Evolutionary conservation across 2,888 invertebrate species (phyloP), one percentile per base, ranked within the genome.

Genomic region (Cerastoderma edule): DNA sequence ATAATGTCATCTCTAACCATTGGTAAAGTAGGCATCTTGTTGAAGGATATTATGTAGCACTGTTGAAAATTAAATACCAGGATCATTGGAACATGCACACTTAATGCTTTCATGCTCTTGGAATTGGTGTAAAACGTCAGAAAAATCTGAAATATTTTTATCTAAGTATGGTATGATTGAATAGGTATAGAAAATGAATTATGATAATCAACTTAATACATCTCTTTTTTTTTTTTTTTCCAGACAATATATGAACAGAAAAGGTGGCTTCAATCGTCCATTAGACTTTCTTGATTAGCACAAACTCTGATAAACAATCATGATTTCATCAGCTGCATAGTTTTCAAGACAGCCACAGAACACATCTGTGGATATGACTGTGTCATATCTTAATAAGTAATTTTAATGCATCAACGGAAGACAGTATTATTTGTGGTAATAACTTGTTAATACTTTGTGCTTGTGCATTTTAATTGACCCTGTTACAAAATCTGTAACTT

Each of bases 221-320:
- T 8, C 13, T 16, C 28, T 24, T 44, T 60, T 16, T 67, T 44
- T 67, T 64, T 74, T 65, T 66, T 30, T 44, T 83, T 84, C n/a
- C 88, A 91, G 93, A 88, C 99, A 99, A 94, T 99, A 99, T 92
- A 99, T 99, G 99, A 99, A 99, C 93, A 95, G 99, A 80, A 98
- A 98, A 93, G 99, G 99, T 81, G 99, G 99, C 70, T 99, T 99
- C 93, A 99, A 99, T 93, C 95, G 99, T 91, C 99, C 99, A 50
- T 94, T 99, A 83, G 99, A 99, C 93, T 98, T 98, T 94, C 98
- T 99, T 83, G 97, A 98, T 84, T 92, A 81, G 86, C 56, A 56
- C n/a, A 2, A 3, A 4, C 56, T 30, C 1, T 19, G 28, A 32
- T 56, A 2, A 50, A 50, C 6, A 50, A 50, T 50, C 6, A n/a